A percentile compares a stretch with the other conserved stretches of the same genome.
Conservation (phyloP, 2,797 vertebrate genomes). For the Propithecus perrieri region DNA sequence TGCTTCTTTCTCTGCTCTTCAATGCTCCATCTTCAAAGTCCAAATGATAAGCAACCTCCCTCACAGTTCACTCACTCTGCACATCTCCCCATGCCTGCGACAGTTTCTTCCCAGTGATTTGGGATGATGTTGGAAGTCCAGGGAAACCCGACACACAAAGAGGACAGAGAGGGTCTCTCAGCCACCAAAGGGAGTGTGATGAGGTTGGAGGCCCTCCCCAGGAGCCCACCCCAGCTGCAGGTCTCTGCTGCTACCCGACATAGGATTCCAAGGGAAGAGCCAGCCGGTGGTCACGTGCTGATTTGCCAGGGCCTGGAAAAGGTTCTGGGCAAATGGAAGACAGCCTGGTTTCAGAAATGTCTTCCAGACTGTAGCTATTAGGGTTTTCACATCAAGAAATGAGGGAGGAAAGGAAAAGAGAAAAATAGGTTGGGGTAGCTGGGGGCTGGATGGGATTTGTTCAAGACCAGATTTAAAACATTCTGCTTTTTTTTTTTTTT, state of each 20-base stretch:
- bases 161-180: neutral
- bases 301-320: neutral
- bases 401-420: neutral
- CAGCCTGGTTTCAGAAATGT: slow-evolving; percentile 61
- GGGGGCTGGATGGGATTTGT: slow-evolving; percentile 61
- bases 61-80: neutral
- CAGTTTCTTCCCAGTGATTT: neutral
- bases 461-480: slow-evolving; percentile 76
- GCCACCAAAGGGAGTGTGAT: neutral
- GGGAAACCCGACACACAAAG: neutral
- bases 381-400: slow-evolving; percentile 54
- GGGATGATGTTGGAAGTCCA: neutral
- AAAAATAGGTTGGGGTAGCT: slow-evolving; percentile 7
- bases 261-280: neutral
- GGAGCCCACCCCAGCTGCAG: neutral
- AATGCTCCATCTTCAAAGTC: neutral
- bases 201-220: neutral
- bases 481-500: slow-evolving; percentile 66
- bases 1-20: neutral
- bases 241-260: neutral
- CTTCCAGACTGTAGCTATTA: slow-evolving; percentile 67
- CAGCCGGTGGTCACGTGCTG: neutral
- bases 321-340: slow-evolving; percentile 45
- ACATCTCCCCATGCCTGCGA: rapidly evolving
- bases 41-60: neutral